phyloP scores from a whole-genome alignment of 2,797 vertebrate genomes.

The Dermochelys coriacea region DNA sequence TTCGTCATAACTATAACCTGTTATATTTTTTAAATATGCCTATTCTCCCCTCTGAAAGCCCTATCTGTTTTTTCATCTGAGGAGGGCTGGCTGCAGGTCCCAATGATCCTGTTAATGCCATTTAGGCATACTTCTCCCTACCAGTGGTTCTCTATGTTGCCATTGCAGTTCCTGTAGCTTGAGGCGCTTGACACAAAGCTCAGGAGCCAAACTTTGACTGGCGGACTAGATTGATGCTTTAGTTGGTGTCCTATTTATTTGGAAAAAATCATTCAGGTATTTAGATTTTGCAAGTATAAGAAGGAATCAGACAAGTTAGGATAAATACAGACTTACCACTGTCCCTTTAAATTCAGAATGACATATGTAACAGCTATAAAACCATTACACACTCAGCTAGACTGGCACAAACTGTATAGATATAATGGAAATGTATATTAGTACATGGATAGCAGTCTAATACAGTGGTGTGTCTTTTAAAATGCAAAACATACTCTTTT shows the following conservation, averaged over 20 bases:
- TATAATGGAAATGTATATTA: neutral
- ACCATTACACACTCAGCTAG: neutral
- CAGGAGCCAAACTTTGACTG: no score
- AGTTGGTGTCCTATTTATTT: neutral
- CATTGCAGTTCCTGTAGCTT: no score
- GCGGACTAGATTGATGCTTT: neutral
- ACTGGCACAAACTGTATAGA: neutral
- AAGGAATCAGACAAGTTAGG: neutral
- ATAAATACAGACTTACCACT: neutral
- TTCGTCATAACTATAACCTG: no score
- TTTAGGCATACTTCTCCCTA: no score
- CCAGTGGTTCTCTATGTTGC: no score
- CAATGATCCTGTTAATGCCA: no score
- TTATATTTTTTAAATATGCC: no score
- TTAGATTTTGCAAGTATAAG: neutral
- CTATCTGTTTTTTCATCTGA: no score
- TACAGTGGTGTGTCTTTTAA: neutral
- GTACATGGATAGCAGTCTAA: neutral
- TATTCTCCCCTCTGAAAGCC: no score
- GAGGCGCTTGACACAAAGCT: no score
- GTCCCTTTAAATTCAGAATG: neutral
- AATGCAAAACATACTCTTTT: neutral
- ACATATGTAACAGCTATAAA: neutral
- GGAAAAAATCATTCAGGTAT: neutral
- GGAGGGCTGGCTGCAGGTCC: no score